Percentiles rank a stretch among this genome's conserved stretches.
Conservation (phyloP, 2,113 vertebrate species). For the Chaenocephalus aceratus region DNA sequence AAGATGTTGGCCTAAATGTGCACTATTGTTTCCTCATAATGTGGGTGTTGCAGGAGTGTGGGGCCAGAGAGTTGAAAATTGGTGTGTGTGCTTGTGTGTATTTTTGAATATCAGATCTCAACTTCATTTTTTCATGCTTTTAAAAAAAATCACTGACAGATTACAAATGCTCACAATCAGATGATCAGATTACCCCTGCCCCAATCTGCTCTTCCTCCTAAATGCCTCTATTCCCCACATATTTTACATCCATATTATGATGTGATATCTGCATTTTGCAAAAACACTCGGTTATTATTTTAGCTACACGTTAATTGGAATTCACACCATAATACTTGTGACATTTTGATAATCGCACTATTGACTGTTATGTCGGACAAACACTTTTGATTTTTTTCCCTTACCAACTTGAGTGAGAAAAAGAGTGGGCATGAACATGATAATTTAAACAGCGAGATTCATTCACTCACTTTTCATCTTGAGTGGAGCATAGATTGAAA, state of each 20-base stretch:
- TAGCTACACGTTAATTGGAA: slow-evolving; percentile 78
- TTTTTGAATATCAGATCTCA: slow-evolving; percentile 1
- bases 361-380: slow-evolving; percentile 84
- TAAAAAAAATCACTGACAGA: slow-evolving; percentile 40
- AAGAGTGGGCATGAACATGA: slow-evolving; percentile 82
- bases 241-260: slow-evolving; percentile 33
- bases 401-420: slow-evolving; percentile 83
- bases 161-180: slow-evolving; percentile 44
- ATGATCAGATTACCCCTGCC: slow-evolving; percentile 35
- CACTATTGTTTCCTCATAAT: slow-evolving; percentile 48
- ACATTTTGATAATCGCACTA: slow-evolving; percentile 85
- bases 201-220: background rate
- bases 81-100: background rate
- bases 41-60: slow-evolving; percentile 7
- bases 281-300: slow-evolving; percentile 64
- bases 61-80: slow-evolving; percentile 14
- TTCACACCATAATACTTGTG: slow-evolving; percentile 83
- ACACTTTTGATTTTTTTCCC: slow-evolving; percentile 72
- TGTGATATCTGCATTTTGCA: slow-evolving; percentile 46
- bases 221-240: background rate
- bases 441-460: slow-evolving; percentile 85
- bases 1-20: slow-evolving; percentile 38
- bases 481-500: slow-evolving; percentile 67
- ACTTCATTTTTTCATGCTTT: slow-evolving; percentile 5
- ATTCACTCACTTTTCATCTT: slow-evolving; percentile 79